These are phyloP conservation scores for Colinus virginianus DNA, from an alignment of 2,113 vertebrate species.

Conservation along the genomic window DNA sequence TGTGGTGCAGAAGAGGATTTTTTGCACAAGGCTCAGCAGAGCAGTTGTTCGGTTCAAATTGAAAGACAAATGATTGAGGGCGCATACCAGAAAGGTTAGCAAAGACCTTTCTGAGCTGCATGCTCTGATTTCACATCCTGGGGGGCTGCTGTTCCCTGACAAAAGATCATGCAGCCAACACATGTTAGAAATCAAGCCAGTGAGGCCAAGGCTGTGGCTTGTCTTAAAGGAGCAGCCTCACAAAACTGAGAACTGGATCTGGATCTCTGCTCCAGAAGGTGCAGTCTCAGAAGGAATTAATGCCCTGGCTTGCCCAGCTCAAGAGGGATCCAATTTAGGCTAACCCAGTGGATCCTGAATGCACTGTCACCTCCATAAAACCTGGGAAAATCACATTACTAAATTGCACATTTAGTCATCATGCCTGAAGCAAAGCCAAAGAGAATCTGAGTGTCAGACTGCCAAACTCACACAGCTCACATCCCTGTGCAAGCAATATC, in stretches of 20 bases:
- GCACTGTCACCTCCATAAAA: accelerated
- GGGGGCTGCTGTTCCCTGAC: neutral
- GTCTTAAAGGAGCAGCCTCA: neutral
- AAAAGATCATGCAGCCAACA: neutral
- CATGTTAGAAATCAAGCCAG: neutral
- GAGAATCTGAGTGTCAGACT: accelerated
- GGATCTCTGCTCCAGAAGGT: neutral
- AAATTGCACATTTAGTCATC: accelerated
- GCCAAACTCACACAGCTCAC: accelerated
- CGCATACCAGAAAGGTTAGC: neutral
- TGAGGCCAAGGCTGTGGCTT: neutral
- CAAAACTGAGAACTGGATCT: accelerated
- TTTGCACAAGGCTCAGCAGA: neutral
- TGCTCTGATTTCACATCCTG: neutral
- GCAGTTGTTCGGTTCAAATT: accelerated
- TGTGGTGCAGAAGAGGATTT: neutral
- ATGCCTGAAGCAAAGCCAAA: neutral
- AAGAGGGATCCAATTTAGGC: accelerated
- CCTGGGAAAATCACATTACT: accelerated
- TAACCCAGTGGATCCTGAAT: neutral
- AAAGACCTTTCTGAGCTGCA: neutral
- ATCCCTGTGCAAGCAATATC: accelerated
- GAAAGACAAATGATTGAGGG: neutral
- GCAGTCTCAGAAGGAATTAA: accelerated
- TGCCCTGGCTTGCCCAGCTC: no score